Base-by-base conservation (phyloP, 23 tunicate genomes). In the Diplosoma virens region DNA sequence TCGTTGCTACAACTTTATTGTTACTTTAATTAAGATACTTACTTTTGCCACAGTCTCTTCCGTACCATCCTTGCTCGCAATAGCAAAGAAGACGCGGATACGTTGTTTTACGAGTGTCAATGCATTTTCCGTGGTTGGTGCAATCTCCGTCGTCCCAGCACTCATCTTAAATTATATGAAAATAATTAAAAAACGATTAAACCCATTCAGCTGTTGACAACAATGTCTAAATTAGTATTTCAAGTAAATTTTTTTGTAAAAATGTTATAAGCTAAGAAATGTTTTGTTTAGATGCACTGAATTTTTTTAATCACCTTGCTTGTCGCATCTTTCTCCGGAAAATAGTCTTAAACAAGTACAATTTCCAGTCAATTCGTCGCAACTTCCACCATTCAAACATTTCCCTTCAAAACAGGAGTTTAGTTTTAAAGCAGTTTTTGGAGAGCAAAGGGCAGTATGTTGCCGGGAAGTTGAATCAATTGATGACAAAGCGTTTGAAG, bases 361-460 rank as follows among this genome's bases (percentile, higher is more conserved):
- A 30, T 31, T 31, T 25, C 93, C 93, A 0, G 77, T 67, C 25
- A 14, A 17, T 30, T 45, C 17, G 33, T 81, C 72, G 60, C 95
- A 87, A 11, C 59, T 80, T 21, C 95, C 95, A 1, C 85, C 82
- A 61, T 87, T 87, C 63, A 87, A 46, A 46, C 95, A 87, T 59
- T 81, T 76, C 30, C 83, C 95, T 18, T 30, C 67, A 35, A 76
- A 87, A 56, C 95, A 87, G 0, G 22, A 33, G 21, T 30, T 31
- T n/a, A 37, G 47, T 27, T 36, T 37, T 21, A 81, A 30, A 22
- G 86, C 46, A n/a, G 61, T 41, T 0, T 59, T 25, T 2, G 86
- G 86, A 18, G 1, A 36, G 37, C 86, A 81, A 7, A 27, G 63
- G 5, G 63, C 83, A 5, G 69, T 28, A 4, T 22, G 24, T 3